Percentiles rank a stretch among this genome's conserved stretches.
phyloP scores from a whole-genome alignment of 2,113 vertebrate species.

The Oplegnathus fasciatus region DNA sequence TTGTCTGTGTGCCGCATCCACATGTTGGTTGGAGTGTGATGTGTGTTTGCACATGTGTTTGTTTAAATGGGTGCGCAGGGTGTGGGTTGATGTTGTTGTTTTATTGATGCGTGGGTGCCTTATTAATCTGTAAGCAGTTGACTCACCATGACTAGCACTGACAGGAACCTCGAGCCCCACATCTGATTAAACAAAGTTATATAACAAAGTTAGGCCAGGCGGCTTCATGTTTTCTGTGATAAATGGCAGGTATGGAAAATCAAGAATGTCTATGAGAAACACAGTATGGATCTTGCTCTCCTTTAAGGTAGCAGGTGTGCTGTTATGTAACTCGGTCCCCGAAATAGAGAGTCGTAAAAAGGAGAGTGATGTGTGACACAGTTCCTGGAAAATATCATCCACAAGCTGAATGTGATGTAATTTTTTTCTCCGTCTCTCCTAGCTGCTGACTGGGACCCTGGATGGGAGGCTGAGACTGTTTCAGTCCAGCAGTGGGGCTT shows the following conservation, averaged over 20 bases:
- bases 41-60: neutral
- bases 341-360: slow-evolving; percentile 15
- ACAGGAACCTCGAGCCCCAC: slow-evolving; percentile 8
- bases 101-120: slow-evolving; percentile 46
- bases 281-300: slow-evolving; percentile 13
- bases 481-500: slow-evolving; percentile 73
- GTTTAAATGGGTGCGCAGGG: slow-evolving; percentile 11
- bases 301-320: slow-evolving; percentile 52
- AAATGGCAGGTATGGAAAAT: slow-evolving; percentile 58
- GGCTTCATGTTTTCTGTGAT: slow-evolving; percentile 14
- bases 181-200: slow-evolving; percentile 53
- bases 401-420: slow-evolving; percentile 34
- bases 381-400: slow-evolving; percentile 45
- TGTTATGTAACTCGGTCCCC: slow-evolving; percentile 46
- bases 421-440: slow-evolving; percentile 45
- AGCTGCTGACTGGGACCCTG: slow-evolving; percentile 91
- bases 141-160: slow-evolving; percentile 35
- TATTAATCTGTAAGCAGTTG: slow-evolving; percentile 53
- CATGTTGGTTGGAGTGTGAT: neutral
- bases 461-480: slow-evolving; percentile 91
- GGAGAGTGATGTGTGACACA: slow-evolving; percentile 20
- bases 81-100: slow-evolving; percentile 27
- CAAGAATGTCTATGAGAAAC: slow-evolving; percentile 28
- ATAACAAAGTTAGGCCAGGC: slow-evolving; percentile 31
- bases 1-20: slow-evolving; percentile 22